These are phyloP conservation scores for Pongo abelii DNA, from an alignment of 2,113 vertebrate genomes.

Conservation along the genomic window DNA sequence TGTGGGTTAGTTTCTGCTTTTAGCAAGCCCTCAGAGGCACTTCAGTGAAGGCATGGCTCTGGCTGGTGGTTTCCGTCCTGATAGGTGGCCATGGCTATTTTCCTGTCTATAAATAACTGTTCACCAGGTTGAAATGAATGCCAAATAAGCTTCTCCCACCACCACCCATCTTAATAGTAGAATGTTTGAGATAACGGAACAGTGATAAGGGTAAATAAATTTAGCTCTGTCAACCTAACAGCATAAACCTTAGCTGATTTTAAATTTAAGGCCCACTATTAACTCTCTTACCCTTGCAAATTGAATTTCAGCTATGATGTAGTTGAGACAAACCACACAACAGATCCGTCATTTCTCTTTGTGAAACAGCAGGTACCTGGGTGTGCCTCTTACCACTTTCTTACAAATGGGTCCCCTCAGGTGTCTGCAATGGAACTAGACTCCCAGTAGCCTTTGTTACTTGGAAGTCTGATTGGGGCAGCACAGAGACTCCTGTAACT, in stretches of 20 bases:
- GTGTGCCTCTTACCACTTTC: background rate
- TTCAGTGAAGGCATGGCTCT: background rate
- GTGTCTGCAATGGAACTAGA: background rate
- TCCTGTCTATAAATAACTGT: slow-evolving; percentile 59
- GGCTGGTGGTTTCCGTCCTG: background rate
- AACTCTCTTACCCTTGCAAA: background rate
- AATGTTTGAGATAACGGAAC: slow-evolving; percentile 61
- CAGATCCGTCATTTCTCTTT: background rate
- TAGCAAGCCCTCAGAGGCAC: background rate
- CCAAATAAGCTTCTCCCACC: slow-evolving; percentile 21
- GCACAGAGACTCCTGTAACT: background rate
- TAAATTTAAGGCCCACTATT: background rate
- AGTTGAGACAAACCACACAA: background rate
- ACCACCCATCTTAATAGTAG: slow-evolving; percentile 49
- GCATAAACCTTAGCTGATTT: slow-evolving; percentile 12
- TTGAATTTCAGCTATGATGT: slow-evolving; percentile 36
- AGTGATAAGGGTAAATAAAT: slow-evolving; percentile 30
- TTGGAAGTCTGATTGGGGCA: background rate
- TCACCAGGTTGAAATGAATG: slow-evolving; percentile 44
- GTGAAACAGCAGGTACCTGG: background rate
- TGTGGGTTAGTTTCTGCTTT: background rate
- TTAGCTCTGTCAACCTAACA: background rate
- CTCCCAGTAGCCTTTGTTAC: background rate
- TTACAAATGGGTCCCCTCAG: background rate
- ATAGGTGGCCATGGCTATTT: background rate